These are phyloP conservation scores for Autographa pulchrina DNA, from an alignment of 2,888 invertebrate genomes.

Conservation along the genomic window DNA sequence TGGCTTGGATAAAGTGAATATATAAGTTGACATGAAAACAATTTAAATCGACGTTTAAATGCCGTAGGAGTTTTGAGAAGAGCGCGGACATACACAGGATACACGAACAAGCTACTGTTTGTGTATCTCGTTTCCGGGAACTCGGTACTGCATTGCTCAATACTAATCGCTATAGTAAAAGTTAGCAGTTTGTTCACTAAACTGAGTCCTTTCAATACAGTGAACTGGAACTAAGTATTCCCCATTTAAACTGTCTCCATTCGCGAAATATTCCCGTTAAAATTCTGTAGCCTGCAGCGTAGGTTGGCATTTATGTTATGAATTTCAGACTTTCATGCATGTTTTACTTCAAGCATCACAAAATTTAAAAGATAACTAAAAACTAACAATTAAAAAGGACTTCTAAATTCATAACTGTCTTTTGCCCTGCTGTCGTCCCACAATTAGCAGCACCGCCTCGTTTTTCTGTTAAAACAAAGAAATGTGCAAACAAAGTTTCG, in stretches of 20 bases:
- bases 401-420: constrained; percentile 33
- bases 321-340: neutral
- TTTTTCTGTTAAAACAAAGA: constrained; percentile 50
- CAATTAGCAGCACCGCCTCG: constrained; percentile 43
- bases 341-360: neutral
- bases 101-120: neutral
- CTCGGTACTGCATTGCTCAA: neutral
- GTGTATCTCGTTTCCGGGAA: neutral
- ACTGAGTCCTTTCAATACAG: constrained; percentile 4
- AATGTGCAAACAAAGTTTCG: constrained; percentile 52
- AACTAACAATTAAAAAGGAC: constrained; percentile 25
- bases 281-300: constrained; percentile 3
- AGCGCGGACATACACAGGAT: neutral
- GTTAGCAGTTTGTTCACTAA: constrained; percentile 1
- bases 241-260: constrained; percentile 3
- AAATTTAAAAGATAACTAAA: constrained; percentile 11
- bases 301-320: neutral
- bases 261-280: constrained; percentile 3
- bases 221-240: neutral
- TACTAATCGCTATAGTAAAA: constrained; percentile 1
- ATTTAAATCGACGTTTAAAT: too few species aligned
- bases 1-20: too few species aligned
- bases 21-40: too few species aligned
- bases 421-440: constrained; percentile 27
- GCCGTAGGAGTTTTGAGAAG: neutral